A percentile compares a stretch with the other conserved stretches of the same genome.
Evolutionary conservation across 2,888 invertebrate species (phyloP).

Genomic region (Tiphia femorata): DNA sequence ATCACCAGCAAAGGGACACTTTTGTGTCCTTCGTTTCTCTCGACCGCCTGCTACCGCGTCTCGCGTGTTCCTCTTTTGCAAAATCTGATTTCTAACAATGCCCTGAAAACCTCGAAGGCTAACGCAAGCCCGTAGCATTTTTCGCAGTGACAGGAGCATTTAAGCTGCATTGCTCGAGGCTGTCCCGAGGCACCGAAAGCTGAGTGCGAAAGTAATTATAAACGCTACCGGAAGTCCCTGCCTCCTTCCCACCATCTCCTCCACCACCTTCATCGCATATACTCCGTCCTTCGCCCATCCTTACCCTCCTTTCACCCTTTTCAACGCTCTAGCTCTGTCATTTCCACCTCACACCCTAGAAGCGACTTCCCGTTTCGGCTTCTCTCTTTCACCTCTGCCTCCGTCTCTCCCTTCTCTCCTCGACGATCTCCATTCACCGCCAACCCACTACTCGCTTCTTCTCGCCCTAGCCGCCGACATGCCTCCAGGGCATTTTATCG

Average conservation of each 20-base stretch:
- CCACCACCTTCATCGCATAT: slow-evolving; percentile 15
- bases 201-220: slow-evolving; percentile 60
- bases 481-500: slow-evolving; percentile 60
- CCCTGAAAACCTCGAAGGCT: too few species aligned
- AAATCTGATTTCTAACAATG: too few species aligned
- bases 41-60: too few species aligned
- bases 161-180: slow-evolving; percentile 52
- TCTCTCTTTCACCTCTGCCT: slow-evolving; percentile 17
- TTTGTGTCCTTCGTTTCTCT: too few species aligned
- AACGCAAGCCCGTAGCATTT: too few species aligned
- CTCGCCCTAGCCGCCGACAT: slow-evolving; percentile 18
- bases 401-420: slow-evolving; percentile 10
- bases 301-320: slow-evolving; percentile 21
- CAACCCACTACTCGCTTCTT: not conserved
- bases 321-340: slow-evolving; percentile 28
- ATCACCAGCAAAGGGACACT: too few species aligned
- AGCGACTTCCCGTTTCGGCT: not conserved
- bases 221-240: slow-evolving; percentile 59
- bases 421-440: slow-evolving; percentile 6
- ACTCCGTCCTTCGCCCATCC: slow-evolving; percentile 31
- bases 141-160: slow-evolving; percentile 42
- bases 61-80: too few species aligned
- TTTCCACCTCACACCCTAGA: slow-evolving; percentile 7
- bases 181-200: slow-evolving; percentile 40
- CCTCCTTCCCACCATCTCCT: slow-evolving; percentile 10